Evolutionary conservation across 2,113 vertebrate species (phyloP).

Genomic region (Strix uralensis): DNA sequence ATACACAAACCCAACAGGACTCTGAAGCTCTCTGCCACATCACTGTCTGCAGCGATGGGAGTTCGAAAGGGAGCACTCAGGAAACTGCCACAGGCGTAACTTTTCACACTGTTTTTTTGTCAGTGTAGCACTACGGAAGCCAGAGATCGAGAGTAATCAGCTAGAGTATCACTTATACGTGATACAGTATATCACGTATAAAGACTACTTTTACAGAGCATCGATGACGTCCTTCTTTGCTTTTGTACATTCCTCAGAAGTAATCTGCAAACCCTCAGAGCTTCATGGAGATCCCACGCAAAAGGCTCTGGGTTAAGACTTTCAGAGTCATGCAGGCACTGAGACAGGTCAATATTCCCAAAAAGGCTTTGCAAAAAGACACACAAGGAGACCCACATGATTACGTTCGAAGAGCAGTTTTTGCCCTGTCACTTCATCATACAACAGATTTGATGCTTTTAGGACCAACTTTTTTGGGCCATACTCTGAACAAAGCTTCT

Average conservation of each 20-base stretch:
- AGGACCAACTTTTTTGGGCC: background rate
- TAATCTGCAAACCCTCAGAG: background rate
- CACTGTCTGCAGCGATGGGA: background rate
- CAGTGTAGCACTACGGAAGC: background rate
- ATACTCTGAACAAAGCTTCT: background rate
- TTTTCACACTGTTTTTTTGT: background rate
- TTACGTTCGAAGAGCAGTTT: fast-evolving
- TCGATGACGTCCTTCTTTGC: too few species aligned
- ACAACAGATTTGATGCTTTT: background rate
- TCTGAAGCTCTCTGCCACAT: background rate
- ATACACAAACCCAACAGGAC: background rate
- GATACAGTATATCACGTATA: background rate
- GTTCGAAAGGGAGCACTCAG: background rate
- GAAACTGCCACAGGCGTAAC: background rate
- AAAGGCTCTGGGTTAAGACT: background rate
- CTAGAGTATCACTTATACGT: too few species aligned
- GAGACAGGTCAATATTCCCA: background rate
- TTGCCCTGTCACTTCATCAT: background rate
- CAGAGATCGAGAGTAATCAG: background rate
- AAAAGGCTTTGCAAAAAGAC: background rate
- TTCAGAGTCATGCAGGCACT: background rate
- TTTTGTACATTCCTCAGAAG: background rate
- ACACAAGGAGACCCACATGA: fast-evolving
- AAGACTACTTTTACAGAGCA: background rate
- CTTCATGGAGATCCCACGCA: background rate